Conservation (phyloP, 2,113 vertebrate species). For the Nyctibius bracteatus region DNA sequence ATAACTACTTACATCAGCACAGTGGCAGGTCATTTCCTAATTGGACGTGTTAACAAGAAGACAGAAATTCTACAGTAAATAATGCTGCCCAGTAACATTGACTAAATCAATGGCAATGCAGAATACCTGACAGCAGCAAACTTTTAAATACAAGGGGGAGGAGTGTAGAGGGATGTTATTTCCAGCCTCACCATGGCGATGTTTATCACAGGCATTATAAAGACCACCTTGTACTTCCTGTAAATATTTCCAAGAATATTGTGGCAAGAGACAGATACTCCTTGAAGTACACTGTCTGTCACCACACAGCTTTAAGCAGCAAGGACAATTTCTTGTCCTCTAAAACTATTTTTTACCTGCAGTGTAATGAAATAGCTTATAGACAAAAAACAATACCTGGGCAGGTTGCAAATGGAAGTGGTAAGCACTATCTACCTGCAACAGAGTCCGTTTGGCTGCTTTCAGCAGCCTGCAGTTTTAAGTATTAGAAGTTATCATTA, state of each 20-base stretch:
- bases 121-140: neutral
- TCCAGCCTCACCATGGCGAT: neutral
- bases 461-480: neutral
- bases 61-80: neutral
- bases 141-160: neutral
- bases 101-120: neutral
- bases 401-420: neutral
- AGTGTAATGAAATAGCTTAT: neutral
- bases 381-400: neutral
- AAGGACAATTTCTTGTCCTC: neutral
- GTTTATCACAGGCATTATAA: neutral
- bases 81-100: neutral
- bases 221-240: neutral
- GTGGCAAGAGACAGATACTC: neutral
- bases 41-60: neutral
- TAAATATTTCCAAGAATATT: neutral
- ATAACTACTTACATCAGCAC: neutral
- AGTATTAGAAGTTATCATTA: neutral
- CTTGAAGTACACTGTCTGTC: neutral
- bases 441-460: neutral
- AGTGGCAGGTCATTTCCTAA: neutral
- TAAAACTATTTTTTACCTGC: neutral
- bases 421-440: neutral
- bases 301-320: rapidly evolving
- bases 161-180: neutral